Evolutionary conservation across 1,140 invertebrate species (phyloP), one percentile per base, ranked within the genome.

Genomic region (Bicyclus anynana): DNA sequence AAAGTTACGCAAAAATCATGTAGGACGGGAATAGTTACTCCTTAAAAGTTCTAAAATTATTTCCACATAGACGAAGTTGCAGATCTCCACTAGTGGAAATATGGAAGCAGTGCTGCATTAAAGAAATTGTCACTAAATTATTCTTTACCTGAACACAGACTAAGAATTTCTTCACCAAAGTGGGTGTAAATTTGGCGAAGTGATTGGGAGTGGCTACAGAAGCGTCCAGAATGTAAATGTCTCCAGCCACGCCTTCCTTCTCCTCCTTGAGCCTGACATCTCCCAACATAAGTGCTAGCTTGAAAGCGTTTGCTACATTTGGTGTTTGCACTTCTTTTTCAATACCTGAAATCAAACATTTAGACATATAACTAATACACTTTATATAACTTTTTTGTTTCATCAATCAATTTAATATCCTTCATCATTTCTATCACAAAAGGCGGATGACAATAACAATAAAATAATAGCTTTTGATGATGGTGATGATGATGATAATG

Each of bases 221-320:
- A 0, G 95, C 95, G 70, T 96, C 95, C 17, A 96, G 75, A 29
- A 96, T 91, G 72, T 95, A 96, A 6, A 96, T 92, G 68, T 96
- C 95, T 0, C 95, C 95, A 1, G 94, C 95, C 3, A 96, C 95
- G 21, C 95, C 95, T 2, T 92, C 90, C 52, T 91, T 87, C 76
- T 96, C 95, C 60, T 95, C 95, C 2, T 90, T 91, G 29, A 96
- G 79, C 35, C 95, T 91, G 5, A 95, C 89, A 69, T 96, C 95
- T 9, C 94, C 95, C 53, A 95, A 92, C 95, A 96, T 96, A 2
- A 96, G 77, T 0, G 94, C 92, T 2, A 95, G 80, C 80, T 96
- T 96, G 92, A 95, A 94, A 18, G 91, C 91, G 59, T 95, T 94
- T 0, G 92, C 80, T 12, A 89, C 84, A 56, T 88, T 88, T 16